Base-by-base conservation (phyloP, 2,888 invertebrate species). In the Hemithea aestivaria region DNA sequence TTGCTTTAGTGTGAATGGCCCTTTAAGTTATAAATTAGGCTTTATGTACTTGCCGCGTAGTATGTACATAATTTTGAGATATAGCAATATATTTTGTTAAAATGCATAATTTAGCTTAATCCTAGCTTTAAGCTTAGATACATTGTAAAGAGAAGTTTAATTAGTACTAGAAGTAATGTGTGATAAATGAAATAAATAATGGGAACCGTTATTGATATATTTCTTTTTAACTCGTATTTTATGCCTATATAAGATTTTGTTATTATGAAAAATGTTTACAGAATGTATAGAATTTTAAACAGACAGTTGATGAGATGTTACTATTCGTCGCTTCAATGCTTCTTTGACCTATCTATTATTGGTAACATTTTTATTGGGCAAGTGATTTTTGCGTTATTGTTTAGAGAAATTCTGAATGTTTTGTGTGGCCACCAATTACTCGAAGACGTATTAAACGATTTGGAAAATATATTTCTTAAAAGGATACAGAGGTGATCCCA, bases 101-200 rank as follows among this genome's bases (percentile, higher is more conserved):
- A 75, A 62, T 75, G 78, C 80, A 82, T 83, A 83, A 81, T 84
- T 74, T 80, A 81, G 76, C 51, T 68, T 60, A 82, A 83, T 80
- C 83, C 73, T 80, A 81, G 76, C 51, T 68, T 60, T 80, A 82
- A 77, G 74, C 60, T 67, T 71, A 67, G 62, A 51, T 68, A 65
- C 2, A 25, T 32, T 35, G 35, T 9, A 24, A 41, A 27, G 22
- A 32, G 21, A 35, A 30, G 20, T 12, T 32, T 22, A 42, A 16
- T 38, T 50, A 50, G 42, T 25, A 6, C 37, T 43, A 78, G 79
- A 41, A 45, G 36, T 49, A 48, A 43, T 49, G 47, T 50, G 52
- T 53, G 52, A 50, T 52, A 51, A 43, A 46, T 21, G 22, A 20
- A 26, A 36, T 36, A 41, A 32, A 45, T 51, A 53, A 57, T 47